A percentile compares a stretch with the other conserved stretches of the same genome.
phyloP scores from a whole-genome alignment of 2,113 vertebrate genomes.

The Rana temporaria region DNA sequence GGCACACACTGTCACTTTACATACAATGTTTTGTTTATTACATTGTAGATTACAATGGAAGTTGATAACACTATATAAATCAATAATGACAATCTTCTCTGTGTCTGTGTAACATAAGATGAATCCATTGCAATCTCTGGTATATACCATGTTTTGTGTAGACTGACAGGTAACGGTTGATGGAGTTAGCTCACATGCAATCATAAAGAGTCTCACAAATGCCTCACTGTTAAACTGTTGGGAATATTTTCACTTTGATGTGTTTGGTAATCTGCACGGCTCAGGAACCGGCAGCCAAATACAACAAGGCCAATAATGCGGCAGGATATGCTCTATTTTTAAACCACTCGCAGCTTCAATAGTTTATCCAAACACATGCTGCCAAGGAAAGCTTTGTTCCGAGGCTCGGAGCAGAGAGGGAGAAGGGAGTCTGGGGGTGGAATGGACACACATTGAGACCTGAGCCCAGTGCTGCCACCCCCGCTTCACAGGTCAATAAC shows the following conservation, averaged over 20 bases:
- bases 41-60: too few species aligned
- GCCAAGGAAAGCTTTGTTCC: conserved; percentile 33
- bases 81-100: too few species aligned
- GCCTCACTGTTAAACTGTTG: conserved; percentile 17
- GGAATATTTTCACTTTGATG: conserved; percentile 37
- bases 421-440: not conserved
- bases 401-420: not conserved
- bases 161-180: not conserved
- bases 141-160: not conserved
- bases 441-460: too few species aligned
- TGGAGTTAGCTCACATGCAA: not conserved
- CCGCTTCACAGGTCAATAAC: too few species aligned
- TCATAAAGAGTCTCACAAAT: not conserved
- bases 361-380: conserved; percentile 23
- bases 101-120: too few species aligned
- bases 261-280: not conserved
- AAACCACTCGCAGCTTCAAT: conserved; percentile 36
- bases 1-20: too few species aligned
- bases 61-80: too few species aligned
- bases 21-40: too few species aligned
- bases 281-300: conserved; percentile 16
- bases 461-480: too few species aligned
- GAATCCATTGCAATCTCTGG: too few species aligned
- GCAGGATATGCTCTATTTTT: conserved; percentile 46
- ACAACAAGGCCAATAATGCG: conserved; percentile 29